phyloP scores from a whole-genome alignment of 2,797 vertebrate species.

The Hipposideros larvatus region DNA sequence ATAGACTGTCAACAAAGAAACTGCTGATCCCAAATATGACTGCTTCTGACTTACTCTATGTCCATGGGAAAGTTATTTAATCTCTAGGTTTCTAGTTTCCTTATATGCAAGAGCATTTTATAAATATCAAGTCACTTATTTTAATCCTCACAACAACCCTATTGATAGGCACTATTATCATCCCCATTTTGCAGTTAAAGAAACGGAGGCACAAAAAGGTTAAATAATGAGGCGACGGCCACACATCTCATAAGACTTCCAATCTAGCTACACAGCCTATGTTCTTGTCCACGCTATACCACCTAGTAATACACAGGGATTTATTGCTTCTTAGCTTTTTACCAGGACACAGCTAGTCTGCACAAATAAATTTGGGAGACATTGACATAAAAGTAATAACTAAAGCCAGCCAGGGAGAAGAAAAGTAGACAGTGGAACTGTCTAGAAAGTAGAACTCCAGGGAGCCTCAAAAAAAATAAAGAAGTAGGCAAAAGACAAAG shows the following conservation, averaged over 20 bases:
- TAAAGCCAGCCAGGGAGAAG: neutral
- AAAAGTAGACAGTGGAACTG: neutral
- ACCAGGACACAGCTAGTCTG: neutral
- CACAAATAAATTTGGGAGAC: neutral
- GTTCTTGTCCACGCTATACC: neutral
- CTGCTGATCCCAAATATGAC: neutral
- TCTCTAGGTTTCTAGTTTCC: neutral
- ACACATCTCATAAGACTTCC: neutral
- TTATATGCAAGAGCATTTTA: slow-evolving; percentile 1
- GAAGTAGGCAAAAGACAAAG: neutral
- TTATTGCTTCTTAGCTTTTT: neutral
- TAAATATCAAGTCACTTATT: neutral
- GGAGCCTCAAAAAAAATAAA: neutral
- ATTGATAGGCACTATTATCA: neutral
- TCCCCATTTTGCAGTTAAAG: neutral
- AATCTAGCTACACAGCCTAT: neutral
- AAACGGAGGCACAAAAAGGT: neutral
- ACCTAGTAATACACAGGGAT: neutral
- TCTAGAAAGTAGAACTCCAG: neutral
- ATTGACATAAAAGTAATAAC: neutral
- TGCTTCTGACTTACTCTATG: neutral
- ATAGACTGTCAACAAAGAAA: neutral
- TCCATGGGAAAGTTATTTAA: neutral
- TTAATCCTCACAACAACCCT: neutral
- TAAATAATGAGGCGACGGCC: neutral